Evolutionary conservation across 2,113 vertebrate species (phyloP), one percentile per base, ranked within the genome.

Genomic region (Chamaea fasciata): DNA sequence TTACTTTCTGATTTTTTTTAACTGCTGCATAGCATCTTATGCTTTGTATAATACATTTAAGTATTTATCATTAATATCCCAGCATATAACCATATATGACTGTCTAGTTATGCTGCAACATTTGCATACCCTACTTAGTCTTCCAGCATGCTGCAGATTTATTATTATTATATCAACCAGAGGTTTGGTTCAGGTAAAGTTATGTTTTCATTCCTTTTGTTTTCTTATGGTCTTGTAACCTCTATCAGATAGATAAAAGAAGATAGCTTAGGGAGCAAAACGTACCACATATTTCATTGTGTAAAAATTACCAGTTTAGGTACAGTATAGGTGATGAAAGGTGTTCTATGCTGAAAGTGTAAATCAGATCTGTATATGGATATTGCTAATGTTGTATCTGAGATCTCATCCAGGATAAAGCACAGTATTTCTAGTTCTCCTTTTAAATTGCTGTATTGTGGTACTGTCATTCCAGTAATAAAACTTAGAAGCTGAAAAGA

Each of bases 221-320:
- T 94, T 86, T 80, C 13, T 31, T 64, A 28, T 3, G 8, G 13
- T 79, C 10, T 52, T 35, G 5, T 74, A 42, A 55, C 6, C 2
- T 12, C 39, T 87, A 18, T 26, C 16, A 19, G 41, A 41, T 52
- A n/a, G 27, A 46, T 28, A 65, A 52, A 75, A 68, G 7, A 70
- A 46, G 3, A 17, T 47, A 47, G 52, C 14, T 55, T 44, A 3
- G 15, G 15, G 13, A 63, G 6, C 13, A 68, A 74, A 59, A 63
- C 56, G 3, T 39, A 6, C 56, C 6, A 22, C 4, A 3, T 80
- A 19, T 31, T 94, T 87, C 1, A 37, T 77, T 82, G 12, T 68
- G 8, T n/a, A 37, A 59, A 87, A 74, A 55, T n/a, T 1, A 27
- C 2, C 3, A 0, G 10, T 57, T 56, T 85, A 9, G 1, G 5